These are phyloP conservation scores for Drosophila yooni DNA, from an alignment of 2,888 invertebrate species.

Conservation along the genomic window DNA sequence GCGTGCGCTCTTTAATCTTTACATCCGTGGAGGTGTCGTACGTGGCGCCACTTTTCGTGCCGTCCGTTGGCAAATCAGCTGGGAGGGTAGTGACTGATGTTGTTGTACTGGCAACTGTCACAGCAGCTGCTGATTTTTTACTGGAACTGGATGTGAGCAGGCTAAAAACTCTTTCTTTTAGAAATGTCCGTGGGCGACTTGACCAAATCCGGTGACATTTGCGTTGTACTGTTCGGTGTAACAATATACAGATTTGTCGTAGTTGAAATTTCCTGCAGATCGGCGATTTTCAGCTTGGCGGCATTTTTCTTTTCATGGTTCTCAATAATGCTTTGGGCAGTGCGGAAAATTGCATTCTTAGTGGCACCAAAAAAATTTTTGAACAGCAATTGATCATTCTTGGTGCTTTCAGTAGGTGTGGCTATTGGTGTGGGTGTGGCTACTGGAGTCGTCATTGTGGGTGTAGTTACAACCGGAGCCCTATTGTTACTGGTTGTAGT, in stretches of 20 bases:
- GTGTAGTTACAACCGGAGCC: slow-evolving; percentile 20
- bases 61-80: slow-evolving; percentile 32
- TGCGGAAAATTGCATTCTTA: slow-evolving; percentile 85
- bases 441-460: slow-evolving; percentile 42
- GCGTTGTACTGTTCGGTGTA: slow-evolving; percentile 22
- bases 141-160: slow-evolving; percentile 83
- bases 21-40: slow-evolving; percentile 7
- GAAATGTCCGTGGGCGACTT: slow-evolving; percentile 84
- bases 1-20: slow-evolving; percentile 68
- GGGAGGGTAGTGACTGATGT: slow-evolving; percentile 65
- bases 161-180: slow-evolving; percentile 85
- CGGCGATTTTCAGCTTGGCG: slow-evolving; percentile 81
- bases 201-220: slow-evolving; percentile 65
- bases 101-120: slow-evolving; percentile 58
- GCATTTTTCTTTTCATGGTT: slow-evolving; percentile 85
- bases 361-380: slow-evolving; percentile 85
- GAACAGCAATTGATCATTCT: slow-evolving; percentile 84
- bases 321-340: slow-evolving; percentile 85
- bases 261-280: slow-evolving; percentile 36
- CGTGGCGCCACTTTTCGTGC: slow-evolving; percentile 14
- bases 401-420: slow-evolving; percentile 71
- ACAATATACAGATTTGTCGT: slow-evolving; percentile 17
- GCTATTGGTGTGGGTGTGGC: slow-evolving; percentile 54
- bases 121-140: slow-evolving; percentile 82
- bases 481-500: slow-evolving; percentile 1